Conservation (phyloP, 2,113 vertebrate genomes). For the Chlorodrepanis virens region DNA sequence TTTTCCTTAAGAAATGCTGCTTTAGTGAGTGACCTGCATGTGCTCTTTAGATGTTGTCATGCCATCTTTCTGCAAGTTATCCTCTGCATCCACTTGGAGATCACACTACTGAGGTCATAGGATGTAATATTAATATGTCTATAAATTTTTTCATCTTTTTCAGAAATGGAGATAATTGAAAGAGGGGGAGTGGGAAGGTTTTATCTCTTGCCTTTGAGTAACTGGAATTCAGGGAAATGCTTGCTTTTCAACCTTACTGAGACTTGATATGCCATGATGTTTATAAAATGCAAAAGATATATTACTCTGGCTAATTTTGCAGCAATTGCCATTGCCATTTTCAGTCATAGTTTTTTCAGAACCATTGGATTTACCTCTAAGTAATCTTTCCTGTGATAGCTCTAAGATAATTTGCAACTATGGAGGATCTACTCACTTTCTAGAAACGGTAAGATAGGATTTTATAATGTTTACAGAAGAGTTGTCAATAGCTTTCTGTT, state of each 20-base stretch:
- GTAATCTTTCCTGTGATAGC: background rate
- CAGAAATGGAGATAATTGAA: background rate
- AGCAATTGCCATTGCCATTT: background rate
- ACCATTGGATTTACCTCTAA: background rate
- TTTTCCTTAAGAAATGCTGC: background rate
- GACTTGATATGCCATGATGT: background rate
- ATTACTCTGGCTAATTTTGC: background rate
- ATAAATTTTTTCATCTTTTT: background rate
- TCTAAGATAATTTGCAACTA: background rate
- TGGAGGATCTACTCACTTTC: fast-evolving
- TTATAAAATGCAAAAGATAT: background rate
- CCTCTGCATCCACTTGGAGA: slow-evolving; percentile 76
- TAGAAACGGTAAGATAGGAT: background rate
- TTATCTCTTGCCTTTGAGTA: background rate
- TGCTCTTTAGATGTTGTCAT: background rate
- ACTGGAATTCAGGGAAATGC: background rate
- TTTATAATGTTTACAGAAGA: background rate
- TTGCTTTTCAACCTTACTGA: background rate
- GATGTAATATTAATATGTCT: background rate
- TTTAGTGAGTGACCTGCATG: background rate
- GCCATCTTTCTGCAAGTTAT: slow-evolving; percentile 76
- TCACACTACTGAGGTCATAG: background rate
- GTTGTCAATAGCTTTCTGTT: background rate
- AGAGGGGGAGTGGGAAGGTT: background rate
- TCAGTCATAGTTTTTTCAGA: background rate